Conservation (phyloP, 2,888 invertebrate species). For the Tetragnatha montana region DNA sequence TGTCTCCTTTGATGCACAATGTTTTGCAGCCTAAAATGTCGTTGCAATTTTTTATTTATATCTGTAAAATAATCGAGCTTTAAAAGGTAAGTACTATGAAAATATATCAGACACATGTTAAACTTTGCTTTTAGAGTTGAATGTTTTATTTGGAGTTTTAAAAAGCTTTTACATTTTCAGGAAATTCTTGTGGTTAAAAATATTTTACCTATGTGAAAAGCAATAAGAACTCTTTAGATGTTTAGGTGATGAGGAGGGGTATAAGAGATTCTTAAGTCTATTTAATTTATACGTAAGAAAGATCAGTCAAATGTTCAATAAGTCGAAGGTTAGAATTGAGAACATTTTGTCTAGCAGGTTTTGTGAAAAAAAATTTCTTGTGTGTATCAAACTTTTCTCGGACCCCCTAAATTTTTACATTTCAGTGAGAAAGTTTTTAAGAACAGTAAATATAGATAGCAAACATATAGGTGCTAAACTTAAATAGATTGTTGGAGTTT, state of each 20-base stretch:
- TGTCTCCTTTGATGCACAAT: constrained; percentile 59
- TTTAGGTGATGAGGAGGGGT: constrained; percentile 7
- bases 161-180: constrained; percentile 5
- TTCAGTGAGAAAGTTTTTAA: constrained; percentile 1
- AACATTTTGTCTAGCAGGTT: neutral
- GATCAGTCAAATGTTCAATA: neutral
- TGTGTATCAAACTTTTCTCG: neutral
- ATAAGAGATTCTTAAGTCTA: constrained; percentile 5
- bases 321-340: neutral
- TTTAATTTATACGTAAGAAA: neutral
- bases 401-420: neutral
- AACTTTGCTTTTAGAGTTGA: neutral
- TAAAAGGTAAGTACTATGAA: constrained; percentile 9
- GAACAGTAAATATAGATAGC: neutral
- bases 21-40: constrained; percentile 38
- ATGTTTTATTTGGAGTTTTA: neutral
- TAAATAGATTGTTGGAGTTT: neutral
- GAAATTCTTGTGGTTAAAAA: constrained; percentile 18
- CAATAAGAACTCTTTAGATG: constrained; percentile 45
- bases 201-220: constrained; percentile 33
- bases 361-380: neutral
- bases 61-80: constrained; percentile 42
- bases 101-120: neutral
- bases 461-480: neutral
- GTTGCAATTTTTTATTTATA: constrained; percentile 33